Evolutionary conservation across 1,140 invertebrate species (phyloP).

Genomic region (Sminthurides bifidus): DNA sequence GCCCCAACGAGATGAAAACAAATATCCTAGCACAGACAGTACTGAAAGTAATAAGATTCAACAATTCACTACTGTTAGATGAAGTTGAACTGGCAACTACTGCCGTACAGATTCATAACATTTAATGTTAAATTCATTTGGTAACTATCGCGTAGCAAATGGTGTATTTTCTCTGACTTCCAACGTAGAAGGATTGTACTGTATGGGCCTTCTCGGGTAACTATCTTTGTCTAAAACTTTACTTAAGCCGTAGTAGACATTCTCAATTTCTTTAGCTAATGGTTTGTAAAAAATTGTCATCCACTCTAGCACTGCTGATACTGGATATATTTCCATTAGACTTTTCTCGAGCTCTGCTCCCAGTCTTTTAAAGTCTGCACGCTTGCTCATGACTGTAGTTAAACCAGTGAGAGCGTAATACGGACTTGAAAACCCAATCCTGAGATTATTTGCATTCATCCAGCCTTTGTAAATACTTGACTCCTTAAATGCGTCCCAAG

Average conservation of each 20-base stretch:
- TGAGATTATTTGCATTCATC: constrained; percentile 35
- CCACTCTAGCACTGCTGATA: constrained; percentile 37
- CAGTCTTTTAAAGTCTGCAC: constrained; percentile 32
- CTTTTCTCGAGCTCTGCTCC: constrained; percentile 30
- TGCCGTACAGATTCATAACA: too few relatives aligned
- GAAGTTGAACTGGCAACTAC: too few relatives aligned
- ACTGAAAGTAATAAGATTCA: too few relatives aligned
- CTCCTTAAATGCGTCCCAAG: constrained; percentile 27
- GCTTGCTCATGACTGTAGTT: constrained; percentile 30
- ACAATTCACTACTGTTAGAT: too few relatives aligned
- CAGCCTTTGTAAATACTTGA: constrained; percentile 36
- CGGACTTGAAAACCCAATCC: constrained; percentile 37
- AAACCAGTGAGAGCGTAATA: constrained; percentile 35
- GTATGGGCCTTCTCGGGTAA: constrained; percentile 28
- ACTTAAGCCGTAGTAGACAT: constrained; percentile 17
- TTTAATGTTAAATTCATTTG: too few relatives aligned
- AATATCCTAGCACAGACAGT: too few relatives aligned
- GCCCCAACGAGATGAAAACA: too few relatives aligned
- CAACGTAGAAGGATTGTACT: too few relatives aligned
- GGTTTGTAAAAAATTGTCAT: constrained; percentile 34
- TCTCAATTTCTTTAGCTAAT: constrained; percentile 30
- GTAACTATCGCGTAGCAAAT: too few relatives aligned
- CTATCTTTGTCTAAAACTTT: constrained; percentile 18
- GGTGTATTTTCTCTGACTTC: too few relatives aligned
- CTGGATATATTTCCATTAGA: constrained; percentile 34